Evolutionary conservation across 1,140 invertebrate genomes (phyloP).

Genomic region (Sogatella furcifera): DNA sequence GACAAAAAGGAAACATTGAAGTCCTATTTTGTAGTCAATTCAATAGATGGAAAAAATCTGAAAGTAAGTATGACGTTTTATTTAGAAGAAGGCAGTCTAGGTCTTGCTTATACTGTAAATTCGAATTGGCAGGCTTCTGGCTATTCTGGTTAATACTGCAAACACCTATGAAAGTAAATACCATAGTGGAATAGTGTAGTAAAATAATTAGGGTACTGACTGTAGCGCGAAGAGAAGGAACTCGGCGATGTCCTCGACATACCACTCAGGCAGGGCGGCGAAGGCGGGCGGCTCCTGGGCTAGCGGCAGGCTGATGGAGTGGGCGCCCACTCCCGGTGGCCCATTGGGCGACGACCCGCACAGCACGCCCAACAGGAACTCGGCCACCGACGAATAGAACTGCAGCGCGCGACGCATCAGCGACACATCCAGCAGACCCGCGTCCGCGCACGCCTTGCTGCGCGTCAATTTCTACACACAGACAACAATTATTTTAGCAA

Average conservation of each 20-base stretch:
- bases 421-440: constrained; percentile 70
- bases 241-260: constrained; percentile 92
- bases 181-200: no score
- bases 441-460: constrained; percentile 76
- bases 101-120: no score
- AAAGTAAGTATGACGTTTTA: no score
- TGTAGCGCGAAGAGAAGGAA: constrained; percentile 86
- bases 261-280: constrained; percentile 88
- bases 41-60: no score
- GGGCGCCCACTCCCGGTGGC: constrained; percentile 14
- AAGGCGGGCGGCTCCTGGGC: constrained; percentile 57
- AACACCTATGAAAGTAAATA: no score
- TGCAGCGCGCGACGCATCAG: constrained; percentile 65
- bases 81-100: no score
- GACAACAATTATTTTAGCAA: constrained; percentile 11
- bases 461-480: constrained; percentile 37
- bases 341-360: constrained; percentile 27
- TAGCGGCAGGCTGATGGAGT: constrained; percentile 29
- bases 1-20: no score
- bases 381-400: constrained; percentile 79
- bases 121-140: no score
- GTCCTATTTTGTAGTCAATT: no score
- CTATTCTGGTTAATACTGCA: no score
- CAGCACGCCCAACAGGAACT: constrained; percentile 57
- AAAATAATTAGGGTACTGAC: no score